Evolutionary conservation across 1,140 invertebrate species (phyloP), one percentile per base, ranked within the genome.

Genomic region (Drosophila tropicalis): DNA sequence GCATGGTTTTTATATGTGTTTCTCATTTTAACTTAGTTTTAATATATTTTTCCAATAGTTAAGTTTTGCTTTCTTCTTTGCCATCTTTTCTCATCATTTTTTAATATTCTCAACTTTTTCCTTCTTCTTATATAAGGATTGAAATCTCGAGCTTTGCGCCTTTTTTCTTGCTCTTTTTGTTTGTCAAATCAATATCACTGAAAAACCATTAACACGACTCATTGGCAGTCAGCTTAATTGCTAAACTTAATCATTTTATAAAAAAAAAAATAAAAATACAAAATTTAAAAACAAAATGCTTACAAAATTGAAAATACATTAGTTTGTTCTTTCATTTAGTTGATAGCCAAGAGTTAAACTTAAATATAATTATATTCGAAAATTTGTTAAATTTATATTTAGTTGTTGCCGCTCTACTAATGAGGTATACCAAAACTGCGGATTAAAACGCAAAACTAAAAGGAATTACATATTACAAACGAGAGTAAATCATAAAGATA

Each of bases 21-120:
- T 72, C 82, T 70, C 62, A 58, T 83, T 85, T 70, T 83, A 86
- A 89, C 84, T 83, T 85, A 85, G 67, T 79, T 86, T 79, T 80
- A 79, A 87, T 87, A 77, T 74, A 74, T 81, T 77, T 79, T 89
- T 70, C 79, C 75, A 87, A 86, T 87, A 86, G 83, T 87, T 87
- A 85, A 79, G 79, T 75, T 29, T 76, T 87, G 83, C 75, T 67
- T 81, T 72, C 66, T 66, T 80, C 72, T 41, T 73, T 68, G 34
- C 34, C 54, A 65, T 80, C 64, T 36, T 72, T 76, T 40, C 69
- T 76, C 65, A 61, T 60, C 51, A 76, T 63, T 76, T 62, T 63
- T 76, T 62, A 66, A 71, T 71, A 67, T 63, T 58, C 61, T 74
- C 61, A 29, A 47, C 62, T 76, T 65, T 19, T 17, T 57, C 1